These are phyloP conservation scores for Griposia aprilina DNA, from an alignment of 2,888 invertebrate genomes.

Conservation along the genomic window DNA sequence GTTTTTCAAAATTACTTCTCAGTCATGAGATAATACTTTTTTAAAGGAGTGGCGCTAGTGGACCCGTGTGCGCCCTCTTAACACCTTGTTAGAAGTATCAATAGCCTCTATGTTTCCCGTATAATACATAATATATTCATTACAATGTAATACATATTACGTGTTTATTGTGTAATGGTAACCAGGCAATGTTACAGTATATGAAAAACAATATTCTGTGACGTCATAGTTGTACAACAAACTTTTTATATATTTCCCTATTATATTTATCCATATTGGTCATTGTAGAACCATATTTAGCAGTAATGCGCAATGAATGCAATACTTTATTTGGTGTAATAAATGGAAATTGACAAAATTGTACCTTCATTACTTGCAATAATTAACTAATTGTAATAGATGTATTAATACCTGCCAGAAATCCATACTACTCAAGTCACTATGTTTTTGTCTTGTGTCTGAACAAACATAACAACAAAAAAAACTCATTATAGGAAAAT, in stretches of 20 bases:
- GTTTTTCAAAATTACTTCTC: no score
- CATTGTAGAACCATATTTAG: background rate
- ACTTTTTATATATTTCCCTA: conserved; percentile 4
- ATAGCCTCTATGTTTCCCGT: background rate
- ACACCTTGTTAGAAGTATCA: background rate
- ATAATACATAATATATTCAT: background rate
- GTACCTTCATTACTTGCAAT: background rate
- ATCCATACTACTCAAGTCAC: background rate
- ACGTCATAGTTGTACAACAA: background rate
- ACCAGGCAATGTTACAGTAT: background rate
- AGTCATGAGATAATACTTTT: no score
- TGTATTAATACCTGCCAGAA: background rate
- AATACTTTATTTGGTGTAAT: background rate
- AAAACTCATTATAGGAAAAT: background rate
- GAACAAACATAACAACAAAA: background rate
- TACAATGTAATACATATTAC: no score
- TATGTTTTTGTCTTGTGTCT: background rate
- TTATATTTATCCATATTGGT: background rate
- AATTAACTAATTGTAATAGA: background rate
- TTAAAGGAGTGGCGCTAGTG: no score
- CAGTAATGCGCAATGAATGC: background rate
- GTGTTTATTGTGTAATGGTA: conserved; percentile 16
- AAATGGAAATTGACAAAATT: background rate
- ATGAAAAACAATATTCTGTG: background rate
- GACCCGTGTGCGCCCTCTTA: no score